Percentiles rank a stretch among this genome's conserved stretches.
Evolutionary conservation across 2,113 vertebrate genomes (phyloP).

Genomic region (Ophiodon elongatus): DNA sequence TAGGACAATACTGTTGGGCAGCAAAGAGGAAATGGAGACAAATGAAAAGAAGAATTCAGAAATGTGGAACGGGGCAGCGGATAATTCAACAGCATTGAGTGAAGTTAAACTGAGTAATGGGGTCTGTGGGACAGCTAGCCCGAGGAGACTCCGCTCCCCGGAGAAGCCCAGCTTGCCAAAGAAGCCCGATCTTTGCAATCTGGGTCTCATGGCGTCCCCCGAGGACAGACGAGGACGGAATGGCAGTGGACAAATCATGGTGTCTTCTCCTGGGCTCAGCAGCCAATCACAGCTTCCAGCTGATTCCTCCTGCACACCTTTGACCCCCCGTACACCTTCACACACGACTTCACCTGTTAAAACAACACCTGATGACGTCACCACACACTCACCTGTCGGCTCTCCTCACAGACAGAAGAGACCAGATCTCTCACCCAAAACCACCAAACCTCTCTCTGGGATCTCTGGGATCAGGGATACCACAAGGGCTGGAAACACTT

Average conservation of each 20-base stretch:
- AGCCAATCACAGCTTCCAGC: neutral
- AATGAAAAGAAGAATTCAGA: neutral
- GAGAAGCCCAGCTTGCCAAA: conserved; percentile 71
- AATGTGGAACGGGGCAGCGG: neutral
- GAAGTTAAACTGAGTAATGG: neutral
- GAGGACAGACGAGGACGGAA: neutral
- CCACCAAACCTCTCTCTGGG: neutral
- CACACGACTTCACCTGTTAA: neutral
- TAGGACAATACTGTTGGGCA: neutral
- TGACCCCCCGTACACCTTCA: neutral
- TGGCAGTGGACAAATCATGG: neutral
- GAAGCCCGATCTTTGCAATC: conserved; percentile 70
- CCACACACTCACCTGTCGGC: conserved; percentile 30
- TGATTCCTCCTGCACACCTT: neutral
- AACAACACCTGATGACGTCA: neutral
- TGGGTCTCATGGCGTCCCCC: conserved; percentile 55
- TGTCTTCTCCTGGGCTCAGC: neutral
- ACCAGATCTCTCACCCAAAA: conserved; percentile 81
- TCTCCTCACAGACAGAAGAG: conserved; percentile 86
- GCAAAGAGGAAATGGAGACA: neutral
- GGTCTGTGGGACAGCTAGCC: neutral
- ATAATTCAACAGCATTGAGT: neutral
- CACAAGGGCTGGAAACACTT: neutral
- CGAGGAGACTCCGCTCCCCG: conserved; percentile 8
- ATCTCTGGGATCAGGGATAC: neutral